phyloP scores from a whole-genome alignment of 1,140 invertebrate species.

The Pseudobourletiella spinata region DNA sequence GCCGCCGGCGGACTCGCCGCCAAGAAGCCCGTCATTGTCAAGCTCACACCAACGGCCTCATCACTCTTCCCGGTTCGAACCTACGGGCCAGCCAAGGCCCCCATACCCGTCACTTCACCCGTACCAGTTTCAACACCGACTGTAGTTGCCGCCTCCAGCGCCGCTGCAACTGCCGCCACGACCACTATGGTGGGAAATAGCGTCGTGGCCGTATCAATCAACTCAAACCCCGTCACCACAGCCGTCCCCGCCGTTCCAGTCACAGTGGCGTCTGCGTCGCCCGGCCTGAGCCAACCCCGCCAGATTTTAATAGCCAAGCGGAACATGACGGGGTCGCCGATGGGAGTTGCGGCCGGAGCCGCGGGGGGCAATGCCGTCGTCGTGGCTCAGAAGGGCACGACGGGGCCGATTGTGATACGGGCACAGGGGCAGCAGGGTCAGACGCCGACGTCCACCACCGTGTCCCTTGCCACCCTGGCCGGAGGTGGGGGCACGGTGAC shows the following conservation, averaged over 20 bases:
- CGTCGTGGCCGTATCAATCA: no score
- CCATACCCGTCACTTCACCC: neutral
- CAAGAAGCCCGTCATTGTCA: neutral
- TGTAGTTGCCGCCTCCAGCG: neutral
- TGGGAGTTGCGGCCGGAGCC: neutral
- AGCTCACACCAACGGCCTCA: conserved; percentile 6
- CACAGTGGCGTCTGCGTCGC: neutral
- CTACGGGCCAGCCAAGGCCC: conserved; percentile 21
- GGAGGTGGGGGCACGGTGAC: neutral
- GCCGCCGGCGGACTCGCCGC: neutral
- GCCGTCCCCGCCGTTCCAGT: neutral
- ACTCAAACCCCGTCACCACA: conserved; percentile 4
- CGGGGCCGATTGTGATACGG: conserved; percentile 9
- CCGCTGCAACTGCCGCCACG: neutral
- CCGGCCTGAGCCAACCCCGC: conserved; percentile 8
- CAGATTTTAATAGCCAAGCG: conserved; percentile 23
- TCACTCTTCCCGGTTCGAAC: conserved; percentile 20
- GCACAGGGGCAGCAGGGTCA: neutral
- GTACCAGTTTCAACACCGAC: neutral
- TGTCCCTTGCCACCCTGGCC: neutral
- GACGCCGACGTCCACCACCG: neutral
- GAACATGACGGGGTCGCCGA: conserved; percentile 19
- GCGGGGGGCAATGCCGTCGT: conserved; percentile 2
- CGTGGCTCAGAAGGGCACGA: neutral
- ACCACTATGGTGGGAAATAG: neutral